Percentiles rank a stretch among this genome's conserved stretches.
Evolutionary conservation across 2,888 invertebrate species (phyloP).

Genomic region (Mactromeris polynyma): DNA sequence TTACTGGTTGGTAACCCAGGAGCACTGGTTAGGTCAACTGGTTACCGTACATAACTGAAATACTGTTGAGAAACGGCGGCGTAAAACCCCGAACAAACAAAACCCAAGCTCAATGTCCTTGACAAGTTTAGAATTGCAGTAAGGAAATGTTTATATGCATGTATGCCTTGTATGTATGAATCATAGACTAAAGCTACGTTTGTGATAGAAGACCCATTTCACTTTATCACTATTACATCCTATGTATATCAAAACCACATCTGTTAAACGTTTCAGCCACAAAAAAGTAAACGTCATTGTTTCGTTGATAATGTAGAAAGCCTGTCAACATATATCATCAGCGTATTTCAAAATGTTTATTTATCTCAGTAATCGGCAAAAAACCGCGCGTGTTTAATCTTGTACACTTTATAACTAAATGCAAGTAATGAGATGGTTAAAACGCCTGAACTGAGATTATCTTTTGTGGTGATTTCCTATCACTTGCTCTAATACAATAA

Average conservation of each 20-base stretch:
- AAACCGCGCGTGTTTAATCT: neutral
- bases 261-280: neutral
- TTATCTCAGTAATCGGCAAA: neutral
- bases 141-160: no score
- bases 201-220: neutral
- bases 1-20: no score
- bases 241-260: neutral
- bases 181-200: no score
- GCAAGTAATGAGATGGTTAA: neutral
- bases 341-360: neutral
- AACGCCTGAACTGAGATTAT: neutral
- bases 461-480: neutral
- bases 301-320: neutral
- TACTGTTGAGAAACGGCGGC: no score
- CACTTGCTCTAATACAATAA: neutral
- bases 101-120: no score
- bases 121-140: no score
- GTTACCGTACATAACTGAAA: no score
- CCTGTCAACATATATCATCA: neutral
- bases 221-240: neutral
- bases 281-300: neutral
- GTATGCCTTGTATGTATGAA: no score
- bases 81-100: no score
- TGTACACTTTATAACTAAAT: neutral
- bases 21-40: no score